phyloP scores from a whole-genome alignment of 2,797 vertebrate species.

The Esox masquinongy region DNA sequence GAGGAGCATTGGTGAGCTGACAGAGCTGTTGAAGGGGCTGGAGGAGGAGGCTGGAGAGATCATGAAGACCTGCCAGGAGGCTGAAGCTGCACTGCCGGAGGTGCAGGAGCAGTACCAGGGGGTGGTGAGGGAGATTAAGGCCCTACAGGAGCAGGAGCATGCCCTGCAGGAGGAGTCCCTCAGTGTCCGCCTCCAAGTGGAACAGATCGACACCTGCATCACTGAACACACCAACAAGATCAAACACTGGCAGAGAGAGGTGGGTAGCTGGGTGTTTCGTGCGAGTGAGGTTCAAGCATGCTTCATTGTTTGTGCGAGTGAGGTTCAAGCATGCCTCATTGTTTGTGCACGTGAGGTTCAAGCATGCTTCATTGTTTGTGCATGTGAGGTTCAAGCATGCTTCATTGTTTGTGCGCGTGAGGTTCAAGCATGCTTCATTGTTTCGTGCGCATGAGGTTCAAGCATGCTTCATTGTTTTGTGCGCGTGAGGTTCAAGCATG shows the following conservation, averaged over 20 bases:
- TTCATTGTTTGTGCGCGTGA: not conserved
- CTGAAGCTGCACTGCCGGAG: slow-evolving; percentile 82
- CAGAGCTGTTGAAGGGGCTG: slow-evolving; percentile 77
- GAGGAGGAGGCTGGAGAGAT: slow-evolving; percentile 86
- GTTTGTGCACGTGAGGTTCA: no score
- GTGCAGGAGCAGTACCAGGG: slow-evolving; percentile 80
- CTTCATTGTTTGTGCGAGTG: not conserved
- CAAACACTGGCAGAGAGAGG: slow-evolving; percentile 95
- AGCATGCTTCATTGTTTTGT: not conserved
- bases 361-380: no score
- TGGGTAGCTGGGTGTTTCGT: slow-evolving; percentile 48
- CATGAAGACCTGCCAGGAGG: slow-evolving; percentile 80
- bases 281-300: not conserved
- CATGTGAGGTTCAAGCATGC: not conserved
- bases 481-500: not conserved
- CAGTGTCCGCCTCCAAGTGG: slow-evolving; percentile 85
- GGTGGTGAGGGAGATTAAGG: slow-evolving; percentile 83
- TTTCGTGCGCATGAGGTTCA: not conserved
- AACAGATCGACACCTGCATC: slow-evolving; percentile 85
- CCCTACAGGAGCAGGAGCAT: slow-evolving; percentile 84
- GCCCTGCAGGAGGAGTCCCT: slow-evolving; percentile 89
- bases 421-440: no score
- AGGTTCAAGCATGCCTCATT: not conserved
- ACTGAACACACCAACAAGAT: slow-evolving; percentile 86
- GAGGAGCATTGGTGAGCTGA: slow-evolving; percentile 75